A percentile compares a stretch with the other conserved stretches of the same genome.
phyloP scores from a whole-genome alignment of 2,888 invertebrate genomes.

The Saturnia pavonia region DNA sequence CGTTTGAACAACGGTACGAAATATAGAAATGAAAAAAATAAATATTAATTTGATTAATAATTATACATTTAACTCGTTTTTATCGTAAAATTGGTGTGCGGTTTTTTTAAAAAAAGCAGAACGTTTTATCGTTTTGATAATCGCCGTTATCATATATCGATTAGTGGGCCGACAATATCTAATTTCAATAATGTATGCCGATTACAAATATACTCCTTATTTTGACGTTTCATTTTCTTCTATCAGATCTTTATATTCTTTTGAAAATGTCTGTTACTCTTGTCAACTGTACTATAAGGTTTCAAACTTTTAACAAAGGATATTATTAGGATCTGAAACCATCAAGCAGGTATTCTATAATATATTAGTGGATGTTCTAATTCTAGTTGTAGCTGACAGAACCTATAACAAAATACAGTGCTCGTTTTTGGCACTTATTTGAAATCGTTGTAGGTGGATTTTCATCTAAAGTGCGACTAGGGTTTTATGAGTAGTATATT shows the following conservation, averaged over 20 bases:
- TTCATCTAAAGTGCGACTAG: background rate
- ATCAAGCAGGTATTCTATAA: background rate
- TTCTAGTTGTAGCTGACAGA: background rate
- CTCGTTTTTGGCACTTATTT: background rate
- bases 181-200: background rate
- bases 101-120: slow-evolving; percentile 18
- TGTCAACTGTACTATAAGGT: background rate
- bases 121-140: background rate
- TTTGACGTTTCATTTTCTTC: background rate
- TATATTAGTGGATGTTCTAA: background rate
- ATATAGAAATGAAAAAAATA: slow-evolving; percentile 23
- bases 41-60: slow-evolving; percentile 41
- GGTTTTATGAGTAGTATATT: slow-evolving; percentile 1
- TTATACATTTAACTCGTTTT: slow-evolving; percentile 25
- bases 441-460: background rate
- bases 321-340: background rate
- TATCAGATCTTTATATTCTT: background rate
- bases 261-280: background rate
- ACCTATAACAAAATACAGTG: background rate
- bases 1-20: slow-evolving; percentile 29
- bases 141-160: background rate
- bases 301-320: no score
- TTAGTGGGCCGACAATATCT: background rate
- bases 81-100: slow-evolving; percentile 30
- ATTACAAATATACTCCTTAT: background rate